A percentile compares a stretch with the other conserved stretches of the same genome.
phyloP scores from a whole-genome alignment of 2,888 invertebrate genomes.

The Plusia festucae region DNA sequence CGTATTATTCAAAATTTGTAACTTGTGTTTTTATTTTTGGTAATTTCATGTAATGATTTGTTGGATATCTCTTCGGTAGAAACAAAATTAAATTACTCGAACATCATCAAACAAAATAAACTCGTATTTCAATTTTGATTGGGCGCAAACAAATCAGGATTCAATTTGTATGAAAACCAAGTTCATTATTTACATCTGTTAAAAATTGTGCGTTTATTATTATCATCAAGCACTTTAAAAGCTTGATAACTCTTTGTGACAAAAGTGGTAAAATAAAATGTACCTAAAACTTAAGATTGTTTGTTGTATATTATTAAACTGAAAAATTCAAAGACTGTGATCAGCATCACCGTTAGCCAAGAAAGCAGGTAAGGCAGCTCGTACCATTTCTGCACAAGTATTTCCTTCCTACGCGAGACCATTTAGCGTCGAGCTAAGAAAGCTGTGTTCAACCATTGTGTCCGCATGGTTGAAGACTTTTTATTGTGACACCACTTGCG shows the following conservation, averaged over 20 bases:
- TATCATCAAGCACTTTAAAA: background rate
- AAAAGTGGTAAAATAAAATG: background rate
- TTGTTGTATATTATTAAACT: too few species aligned
- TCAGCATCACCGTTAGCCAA: background rate
- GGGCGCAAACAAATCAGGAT: conserved; percentile 1
- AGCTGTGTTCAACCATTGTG: conserved; percentile 4
- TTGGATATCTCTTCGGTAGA: background rate
- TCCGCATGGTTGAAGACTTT: background rate
- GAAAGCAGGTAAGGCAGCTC: too few species aligned
- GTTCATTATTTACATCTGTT: background rate
- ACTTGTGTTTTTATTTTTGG: background rate
- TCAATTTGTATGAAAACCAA: background rate
- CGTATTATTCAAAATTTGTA: too few species aligned
- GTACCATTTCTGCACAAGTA: background rate
- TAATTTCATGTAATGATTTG: conserved; percentile 1
- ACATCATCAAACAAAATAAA: background rate
- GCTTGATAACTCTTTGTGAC: background rate
- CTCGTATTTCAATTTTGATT: conserved; percentile 2
- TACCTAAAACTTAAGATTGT: background rate
- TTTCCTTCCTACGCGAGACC: background rate
- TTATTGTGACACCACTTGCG: too few species aligned
- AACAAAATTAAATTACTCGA: too few species aligned
- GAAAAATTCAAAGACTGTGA: too few species aligned
- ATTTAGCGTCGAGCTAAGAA: conserved; percentile 4
- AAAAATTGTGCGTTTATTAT: background rate